Evolutionary conservation across 2,797 vertebrate species (phyloP).

Genomic region (Helicolenus hilgendorfi): DNA sequence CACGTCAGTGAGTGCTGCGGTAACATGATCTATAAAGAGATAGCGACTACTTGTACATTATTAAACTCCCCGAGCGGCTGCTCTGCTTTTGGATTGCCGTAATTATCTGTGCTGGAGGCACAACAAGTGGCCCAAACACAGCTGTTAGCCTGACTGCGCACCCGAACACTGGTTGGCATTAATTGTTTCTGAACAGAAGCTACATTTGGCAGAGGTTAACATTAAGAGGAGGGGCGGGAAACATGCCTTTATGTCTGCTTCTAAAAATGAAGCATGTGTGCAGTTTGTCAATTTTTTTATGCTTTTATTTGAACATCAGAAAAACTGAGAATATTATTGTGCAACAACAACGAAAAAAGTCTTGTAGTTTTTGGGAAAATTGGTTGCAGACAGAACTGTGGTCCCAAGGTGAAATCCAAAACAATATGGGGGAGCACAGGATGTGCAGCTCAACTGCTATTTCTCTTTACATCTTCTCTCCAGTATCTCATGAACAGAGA

Average conservation of each 20-base stretch:
- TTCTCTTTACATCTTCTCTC: conserved; percentile 49
- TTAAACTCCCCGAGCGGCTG: conserved; percentile 90
- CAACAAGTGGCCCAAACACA: conserved; percentile 93
- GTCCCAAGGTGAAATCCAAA: conserved; percentile 41
- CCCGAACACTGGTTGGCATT: conserved; percentile 81
- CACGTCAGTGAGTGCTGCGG: conserved; percentile 88
- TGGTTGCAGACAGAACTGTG: conserved; percentile 1
- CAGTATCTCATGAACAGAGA: conserved; percentile 50
- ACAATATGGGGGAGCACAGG: conserved; percentile 17
- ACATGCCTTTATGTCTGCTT: conserved; percentile 69
- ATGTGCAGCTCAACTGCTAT: conserved; percentile 50
- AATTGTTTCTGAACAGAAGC: conserved; percentile 90
- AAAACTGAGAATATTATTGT: conserved; percentile 2
- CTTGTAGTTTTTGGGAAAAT: not conserved
- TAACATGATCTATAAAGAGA: conserved; percentile 91
- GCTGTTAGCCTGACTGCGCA: conserved; percentile 89
- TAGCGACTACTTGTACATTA: conserved; percentile 91
- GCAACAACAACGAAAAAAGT: not conserved
- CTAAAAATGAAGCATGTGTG: conserved; percentile 17
- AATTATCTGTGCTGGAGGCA: conserved; percentile 91
- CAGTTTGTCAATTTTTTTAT: not conserved
- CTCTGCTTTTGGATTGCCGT: conserved; percentile 91
- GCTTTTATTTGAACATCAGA: conserved; percentile 1
- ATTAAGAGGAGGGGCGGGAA: conserved; percentile 62
- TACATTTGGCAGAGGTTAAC: conserved; percentile 85